Conservation (phyloP, 1,140 invertebrate genomes). For the Tachypleus tridentatus region DNA sequence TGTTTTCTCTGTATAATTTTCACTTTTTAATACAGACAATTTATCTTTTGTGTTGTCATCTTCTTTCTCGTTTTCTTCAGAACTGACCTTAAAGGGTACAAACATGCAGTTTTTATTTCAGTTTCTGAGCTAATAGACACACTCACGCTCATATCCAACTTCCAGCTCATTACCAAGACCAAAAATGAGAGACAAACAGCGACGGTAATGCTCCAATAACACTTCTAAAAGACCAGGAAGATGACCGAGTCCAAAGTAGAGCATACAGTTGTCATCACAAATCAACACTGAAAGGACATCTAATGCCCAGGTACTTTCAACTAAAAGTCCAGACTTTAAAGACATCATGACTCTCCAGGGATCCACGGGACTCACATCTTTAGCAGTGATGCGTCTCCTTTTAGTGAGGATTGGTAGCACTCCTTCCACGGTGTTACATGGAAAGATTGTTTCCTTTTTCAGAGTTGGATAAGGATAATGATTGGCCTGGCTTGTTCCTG, state of each 20-base stretch:
- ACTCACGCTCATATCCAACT: background rate
- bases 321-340: constrained; percentile 85
- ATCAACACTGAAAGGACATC: constrained; percentile 83
- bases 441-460: constrained; percentile 47
- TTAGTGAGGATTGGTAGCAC: constrained; percentile 72
- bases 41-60: constrained; percentile 7
- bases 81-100: too few species aligned
- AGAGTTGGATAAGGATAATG: constrained; percentile 2
- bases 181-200: constrained; percentile 19
- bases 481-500: too few species aligned
- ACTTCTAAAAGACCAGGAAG: constrained; percentile 84
- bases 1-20: constrained; percentile 24
- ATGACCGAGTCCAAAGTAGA: constrained; percentile 81
- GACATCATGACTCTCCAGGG: constrained; percentile 97
- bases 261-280: constrained; percentile 78
- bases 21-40: constrained; percentile 16
- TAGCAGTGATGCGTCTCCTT: constrained; percentile 59
- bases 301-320: constrained; percentile 92
- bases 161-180: background rate
- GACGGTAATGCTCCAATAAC: constrained; percentile 74
- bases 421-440: constrained; percentile 84
- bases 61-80: background rate
- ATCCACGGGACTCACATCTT: constrained; percentile 74
- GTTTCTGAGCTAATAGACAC: too few species aligned
- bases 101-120: too few species aligned